These are phyloP conservation scores for Argya squamiceps DNA, from an alignment of 2,797 vertebrate species.

Conservation along the genomic window DNA sequence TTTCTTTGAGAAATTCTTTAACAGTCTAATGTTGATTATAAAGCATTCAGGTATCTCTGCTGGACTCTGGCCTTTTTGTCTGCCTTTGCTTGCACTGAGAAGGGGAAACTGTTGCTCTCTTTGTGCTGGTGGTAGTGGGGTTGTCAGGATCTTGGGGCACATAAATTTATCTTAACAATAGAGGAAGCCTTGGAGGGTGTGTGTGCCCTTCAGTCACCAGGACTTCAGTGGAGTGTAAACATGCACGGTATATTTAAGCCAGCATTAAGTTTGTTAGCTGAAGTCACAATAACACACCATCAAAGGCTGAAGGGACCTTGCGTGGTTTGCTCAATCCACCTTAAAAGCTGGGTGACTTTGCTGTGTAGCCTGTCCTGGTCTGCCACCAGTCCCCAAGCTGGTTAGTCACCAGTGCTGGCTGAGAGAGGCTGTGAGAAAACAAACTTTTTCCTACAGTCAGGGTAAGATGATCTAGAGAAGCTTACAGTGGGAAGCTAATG, in stretches of 20 bases:
- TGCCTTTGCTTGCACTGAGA: not conserved
- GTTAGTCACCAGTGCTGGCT: not conserved
- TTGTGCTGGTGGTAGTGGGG: not conserved
- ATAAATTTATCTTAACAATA: not conserved
- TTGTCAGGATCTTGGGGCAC: not conserved
- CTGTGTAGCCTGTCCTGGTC: not conserved
- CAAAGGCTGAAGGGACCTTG: not conserved
- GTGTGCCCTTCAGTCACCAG: not conserved
- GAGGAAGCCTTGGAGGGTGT: not conserved
- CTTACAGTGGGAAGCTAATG: not conserved
- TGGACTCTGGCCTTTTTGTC: not conserved
- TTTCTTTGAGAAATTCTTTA: not conserved
- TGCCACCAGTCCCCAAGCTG: not conserved
- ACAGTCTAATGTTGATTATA: not conserved
- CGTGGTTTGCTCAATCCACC: constrained; percentile 12
- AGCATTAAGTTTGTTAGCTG: not conserved
- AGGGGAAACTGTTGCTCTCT: not conserved
- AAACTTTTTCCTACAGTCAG: not conserved
- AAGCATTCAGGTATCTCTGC: not conserved
- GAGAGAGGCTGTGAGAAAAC: not conserved
- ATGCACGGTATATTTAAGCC: constrained; percentile 12
- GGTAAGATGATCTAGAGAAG: not conserved
- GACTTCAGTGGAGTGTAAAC: constrained; percentile 14
- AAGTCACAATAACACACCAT: not conserved
- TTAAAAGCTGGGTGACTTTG: constrained; percentile 16